Base-by-base conservation (phyloP, 2,113 vertebrate species). In the Heterotis niloticus region DNA sequence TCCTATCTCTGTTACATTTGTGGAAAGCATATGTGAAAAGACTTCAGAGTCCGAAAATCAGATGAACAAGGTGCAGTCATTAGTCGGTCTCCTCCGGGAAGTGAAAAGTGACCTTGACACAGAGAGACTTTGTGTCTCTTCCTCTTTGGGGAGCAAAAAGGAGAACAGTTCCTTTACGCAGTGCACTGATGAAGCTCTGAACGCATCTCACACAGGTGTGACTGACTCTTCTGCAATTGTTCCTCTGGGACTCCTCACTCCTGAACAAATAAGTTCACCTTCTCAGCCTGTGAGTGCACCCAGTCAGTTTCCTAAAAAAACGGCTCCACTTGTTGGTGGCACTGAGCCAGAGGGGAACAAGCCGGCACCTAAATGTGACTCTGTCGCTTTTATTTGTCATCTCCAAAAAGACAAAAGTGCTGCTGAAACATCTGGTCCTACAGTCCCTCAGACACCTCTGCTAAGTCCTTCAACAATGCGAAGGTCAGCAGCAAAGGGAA, bases 401-500 rank as follows among this genome's bases (percentile, higher is more conserved):
- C 23, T 84, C n/a, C 85, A 86, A 23, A 88, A 79, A 84, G 90
- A 84, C 24, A 88, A 80, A 79, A 73, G 78, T 18, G 78, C 83
- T 18, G 80, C 85, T 13, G 89, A 93, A 23, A 90, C 88, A 79
- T 84, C 90, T 28, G 84, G 78, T 59, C 83, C 84, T 28, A 90
- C 91, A 79, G 84, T 86, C 44, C 90, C 87, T 0, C 81, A 89
- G 10, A 85, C 87, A 57, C 89, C 91, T 17, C 86, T 87, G 1
- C 75, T 91, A 56, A 93, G 92, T 82, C 91, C 92, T 5, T 83
- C 87, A 59, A 91, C 89, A 80, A 84, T 90, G 14, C 87, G 90
- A 34, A 89, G 88, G 82, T 90, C 89, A 64, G 88, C 90, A 87
- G 85, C 88, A 78, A 92, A 87, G 84, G 79, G 86, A 59, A 81